These are phyloP conservation scores for Neomonachus schauinslandi DNA, from an alignment of 2,113 vertebrate genomes.

Conservation along the genomic window DNA sequence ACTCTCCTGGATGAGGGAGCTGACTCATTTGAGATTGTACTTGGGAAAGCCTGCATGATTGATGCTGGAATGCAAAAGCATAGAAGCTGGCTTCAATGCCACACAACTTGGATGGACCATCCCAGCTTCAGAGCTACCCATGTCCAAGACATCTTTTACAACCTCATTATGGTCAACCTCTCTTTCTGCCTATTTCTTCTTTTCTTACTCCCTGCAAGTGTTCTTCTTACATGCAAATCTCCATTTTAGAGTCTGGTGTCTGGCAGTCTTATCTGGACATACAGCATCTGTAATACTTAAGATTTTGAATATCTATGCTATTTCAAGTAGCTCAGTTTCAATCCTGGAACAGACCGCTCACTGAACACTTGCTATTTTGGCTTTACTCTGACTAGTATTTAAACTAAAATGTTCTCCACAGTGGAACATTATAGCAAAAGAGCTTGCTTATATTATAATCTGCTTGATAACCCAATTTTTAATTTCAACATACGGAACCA, in stretches of 20 bases:
- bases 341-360: background rate
- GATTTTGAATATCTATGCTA: background rate
- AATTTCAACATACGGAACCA: background rate
- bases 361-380: background rate
- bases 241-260: background rate
- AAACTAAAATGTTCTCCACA: background rate
- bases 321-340: slow-evolving; percentile 7
- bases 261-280: background rate
- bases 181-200: background rate
- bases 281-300: background rate
- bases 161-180: background rate
- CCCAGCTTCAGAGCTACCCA: background rate
- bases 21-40: too few relatives aligned
- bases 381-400: background rate
- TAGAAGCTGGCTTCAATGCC: background rate
- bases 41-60: background rate
- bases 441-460: background rate
- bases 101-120: background rate
- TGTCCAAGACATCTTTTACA: background rate
- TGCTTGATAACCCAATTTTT: slow-evolving; percentile 15
- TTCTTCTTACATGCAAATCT: background rate
- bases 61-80: background rate
- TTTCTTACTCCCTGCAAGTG: background rate
- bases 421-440: background rate
- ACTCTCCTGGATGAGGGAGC: background rate